Percentiles rank a stretch among this genome's conserved stretches.
Evolutionary conservation across 2,888 invertebrate species (phyloP).

Genomic region (Chaitophorus viminalis): DNA sequence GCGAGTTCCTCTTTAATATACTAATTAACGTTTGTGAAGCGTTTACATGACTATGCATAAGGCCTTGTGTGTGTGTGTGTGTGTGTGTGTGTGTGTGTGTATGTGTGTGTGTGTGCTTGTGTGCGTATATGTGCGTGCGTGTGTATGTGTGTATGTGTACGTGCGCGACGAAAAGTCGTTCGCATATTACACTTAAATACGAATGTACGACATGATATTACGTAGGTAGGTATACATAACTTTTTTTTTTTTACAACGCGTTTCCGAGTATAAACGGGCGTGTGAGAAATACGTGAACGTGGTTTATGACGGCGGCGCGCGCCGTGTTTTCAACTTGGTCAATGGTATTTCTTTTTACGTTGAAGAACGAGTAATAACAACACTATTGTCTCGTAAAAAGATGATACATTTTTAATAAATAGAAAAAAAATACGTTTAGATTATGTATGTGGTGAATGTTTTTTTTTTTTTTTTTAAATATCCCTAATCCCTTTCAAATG

Average conservation of each 20-base stretch:
- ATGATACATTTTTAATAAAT: background rate
- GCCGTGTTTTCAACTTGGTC: background rate
- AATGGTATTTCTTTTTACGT: background rate
- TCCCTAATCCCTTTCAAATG: background rate
- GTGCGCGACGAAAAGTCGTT: constrained; percentile 4
- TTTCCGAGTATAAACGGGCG: background rate
- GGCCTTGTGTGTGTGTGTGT: background rate
- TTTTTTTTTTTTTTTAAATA: background rate
- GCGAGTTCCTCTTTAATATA: background rate
- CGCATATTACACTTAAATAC: constrained; percentile 3
- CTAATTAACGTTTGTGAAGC: constrained; percentile 47
- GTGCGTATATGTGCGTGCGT: background rate
- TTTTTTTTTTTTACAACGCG: background rate
- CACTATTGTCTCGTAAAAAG: background rate
- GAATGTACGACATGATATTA: background rate
- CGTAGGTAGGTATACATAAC: background rate
- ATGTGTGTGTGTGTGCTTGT: background rate
- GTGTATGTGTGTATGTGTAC: background rate
- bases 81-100: background rate
- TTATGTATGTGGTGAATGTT: too few species aligned
- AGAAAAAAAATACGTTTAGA: too few species aligned
- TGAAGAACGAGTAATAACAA: background rate
- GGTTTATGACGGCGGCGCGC: background rate
- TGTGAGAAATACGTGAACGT: background rate
- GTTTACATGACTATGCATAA: constrained; percentile 45